These are phyloP conservation scores for Sinelater perroti DNA, from an alignment of 2,888 invertebrate genomes.

Conservation along the genomic window DNA sequence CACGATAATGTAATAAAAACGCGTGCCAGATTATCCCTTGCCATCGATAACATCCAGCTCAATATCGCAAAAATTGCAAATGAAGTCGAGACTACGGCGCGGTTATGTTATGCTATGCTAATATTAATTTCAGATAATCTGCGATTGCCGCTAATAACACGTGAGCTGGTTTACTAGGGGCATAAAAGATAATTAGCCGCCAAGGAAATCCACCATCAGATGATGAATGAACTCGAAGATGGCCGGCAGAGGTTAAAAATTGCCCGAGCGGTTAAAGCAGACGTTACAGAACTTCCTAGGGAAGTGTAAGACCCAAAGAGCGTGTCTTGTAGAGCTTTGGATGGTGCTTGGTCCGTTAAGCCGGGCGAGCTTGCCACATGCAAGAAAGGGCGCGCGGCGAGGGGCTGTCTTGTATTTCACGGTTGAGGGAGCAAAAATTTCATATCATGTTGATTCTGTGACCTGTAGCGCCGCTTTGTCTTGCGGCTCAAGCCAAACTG, in stretches of 20 bases:
- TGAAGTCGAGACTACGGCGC: neutral
- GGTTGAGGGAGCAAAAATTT: constrained; percentile 56
- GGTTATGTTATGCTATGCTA: neutral
- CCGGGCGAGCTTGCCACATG: constrained; percentile 19
- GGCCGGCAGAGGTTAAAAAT: neutral
- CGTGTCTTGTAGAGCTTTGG: constrained; percentile 27
- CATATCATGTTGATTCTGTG: constrained; percentile 58
- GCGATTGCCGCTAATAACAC: neutral
- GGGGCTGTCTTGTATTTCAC: constrained; percentile 52
- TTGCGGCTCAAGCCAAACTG: constrained; percentile 44
- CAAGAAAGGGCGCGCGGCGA: constrained; percentile 27
- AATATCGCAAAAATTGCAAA: constrained; percentile 4
- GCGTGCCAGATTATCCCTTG: neutral
- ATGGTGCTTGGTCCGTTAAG: constrained; percentile 33
- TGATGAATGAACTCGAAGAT: neutral
- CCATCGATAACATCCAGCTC: constrained; percentile 7
- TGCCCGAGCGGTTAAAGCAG: neutral
- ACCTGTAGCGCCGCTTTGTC: constrained; percentile 48
- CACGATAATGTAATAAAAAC: constrained; percentile 9
- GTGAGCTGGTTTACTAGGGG: neutral
- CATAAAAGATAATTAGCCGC: neutral
- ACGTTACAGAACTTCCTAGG: constrained; percentile 14
- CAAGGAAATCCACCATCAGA: constrained; percentile 1
- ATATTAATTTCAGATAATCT: constrained; percentile 2
- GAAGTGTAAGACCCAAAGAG: constrained; percentile 27